Conservation (phyloP, 2,888 invertebrate species). For the Chymomyza amoena region DNA sequence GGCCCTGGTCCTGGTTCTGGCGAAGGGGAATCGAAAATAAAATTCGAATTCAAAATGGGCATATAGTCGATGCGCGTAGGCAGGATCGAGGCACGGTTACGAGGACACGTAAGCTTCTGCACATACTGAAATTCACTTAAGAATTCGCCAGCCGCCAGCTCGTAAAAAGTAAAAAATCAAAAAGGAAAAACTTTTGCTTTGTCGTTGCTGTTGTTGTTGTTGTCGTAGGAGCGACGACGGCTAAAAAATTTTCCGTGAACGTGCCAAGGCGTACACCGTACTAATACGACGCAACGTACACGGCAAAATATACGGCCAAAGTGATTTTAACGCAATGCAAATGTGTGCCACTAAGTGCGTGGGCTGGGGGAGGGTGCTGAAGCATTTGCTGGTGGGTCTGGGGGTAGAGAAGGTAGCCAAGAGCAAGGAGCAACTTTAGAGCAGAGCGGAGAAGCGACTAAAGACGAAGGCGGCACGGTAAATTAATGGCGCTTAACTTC, state of each 20-base stretch:
- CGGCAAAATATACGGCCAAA: conserved; percentile 32
- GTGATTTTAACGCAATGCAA: conserved; percentile 69
- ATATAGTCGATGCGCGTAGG: background rate
- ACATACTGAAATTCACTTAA: conserved; percentile 65
- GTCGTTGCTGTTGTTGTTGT: background rate
- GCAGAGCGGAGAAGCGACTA: background rate
- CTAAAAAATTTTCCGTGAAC: conserved; percentile 59
- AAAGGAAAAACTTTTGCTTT: conserved; percentile 46
- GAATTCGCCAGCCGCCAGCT: conserved; percentile 34
- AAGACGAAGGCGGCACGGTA: conserved; percentile 30
- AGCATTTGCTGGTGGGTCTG: background rate
- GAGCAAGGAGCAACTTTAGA: background rate
- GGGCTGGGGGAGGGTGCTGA: conserved; percentile 14
- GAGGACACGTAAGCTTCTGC: conserved; percentile 44
- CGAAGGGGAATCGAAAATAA: background rate
- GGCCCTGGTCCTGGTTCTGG: too few relatives aligned
- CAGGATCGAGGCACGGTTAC: background rate
- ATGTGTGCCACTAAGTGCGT: conserved; percentile 29
- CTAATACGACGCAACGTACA: conserved; percentile 42
- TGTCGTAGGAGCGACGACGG: conserved; percentile 13
- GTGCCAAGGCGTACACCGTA: conserved; percentile 41
- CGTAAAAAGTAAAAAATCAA: conserved; percentile 53
- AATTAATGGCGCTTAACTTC: conserved; percentile 70
- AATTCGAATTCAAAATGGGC: background rate
- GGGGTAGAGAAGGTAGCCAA: conserved; percentile 5